These are phyloP conservation scores for Thalassoma bifasciatum DNA, from an alignment of 2,113 vertebrate species.

Conservation along the genomic window DNA sequence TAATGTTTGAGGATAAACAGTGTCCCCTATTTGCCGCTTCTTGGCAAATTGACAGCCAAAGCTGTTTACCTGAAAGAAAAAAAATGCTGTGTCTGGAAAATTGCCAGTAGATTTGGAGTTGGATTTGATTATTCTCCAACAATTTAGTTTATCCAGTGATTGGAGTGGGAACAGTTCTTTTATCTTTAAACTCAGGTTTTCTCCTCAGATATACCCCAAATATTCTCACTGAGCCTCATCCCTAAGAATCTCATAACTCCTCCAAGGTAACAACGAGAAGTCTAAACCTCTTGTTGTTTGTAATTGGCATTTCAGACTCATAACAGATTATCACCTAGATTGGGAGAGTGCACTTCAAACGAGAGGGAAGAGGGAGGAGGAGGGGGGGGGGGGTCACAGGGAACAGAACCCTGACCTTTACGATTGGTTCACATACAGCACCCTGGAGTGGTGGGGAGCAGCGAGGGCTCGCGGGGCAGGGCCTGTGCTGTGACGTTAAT, in stretches of 20 bases:
- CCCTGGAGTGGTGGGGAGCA: constrained; percentile 55
- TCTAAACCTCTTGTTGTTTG: constrained; percentile 69
- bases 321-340: constrained; percentile 79
- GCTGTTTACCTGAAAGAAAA: no score
- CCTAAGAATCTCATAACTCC: constrained; percentile 55
- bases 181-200: background rate
- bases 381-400: constrained; percentile 50
- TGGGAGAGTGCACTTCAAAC: constrained; percentile 73
- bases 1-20: constrained; percentile 57
- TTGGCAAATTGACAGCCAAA: constrained; percentile 15
- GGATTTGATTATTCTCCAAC: background rate
- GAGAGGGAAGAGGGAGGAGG: constrained; percentile 18
- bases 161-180: background rate
- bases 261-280: constrained; percentile 53
- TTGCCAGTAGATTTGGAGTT: background rate
- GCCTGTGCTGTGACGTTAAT: constrained; percentile 78
- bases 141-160: background rate
- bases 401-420: constrained; percentile 79
- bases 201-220: constrained; percentile 21
- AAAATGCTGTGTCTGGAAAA: background rate
- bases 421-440: constrained; percentile 75
- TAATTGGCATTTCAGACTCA: constrained; percentile 80
- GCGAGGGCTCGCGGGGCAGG: constrained; percentile 49
- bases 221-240: constrained; percentile 36
- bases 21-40: constrained; percentile 47